Conservation (phyloP, 1,140 invertebrate species). For the Calephelis virginiensis region DNA sequence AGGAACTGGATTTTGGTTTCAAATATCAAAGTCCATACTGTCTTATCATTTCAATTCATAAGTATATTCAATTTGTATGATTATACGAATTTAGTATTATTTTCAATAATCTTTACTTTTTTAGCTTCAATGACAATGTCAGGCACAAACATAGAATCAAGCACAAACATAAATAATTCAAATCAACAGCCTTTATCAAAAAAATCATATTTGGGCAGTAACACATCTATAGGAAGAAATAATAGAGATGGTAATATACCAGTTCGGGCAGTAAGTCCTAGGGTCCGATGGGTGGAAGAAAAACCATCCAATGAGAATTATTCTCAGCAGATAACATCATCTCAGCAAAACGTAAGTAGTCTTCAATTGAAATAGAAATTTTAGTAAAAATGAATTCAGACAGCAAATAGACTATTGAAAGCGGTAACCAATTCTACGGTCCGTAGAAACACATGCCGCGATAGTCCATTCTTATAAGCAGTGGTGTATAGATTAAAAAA, state of each 20-base stretch:
- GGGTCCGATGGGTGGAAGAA: conserved; percentile 74
- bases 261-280: conserved; percentile 73
- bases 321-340: conserved; percentile 60
- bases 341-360: conserved; percentile 69
- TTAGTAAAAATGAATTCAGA: not conserved
- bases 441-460: no score
- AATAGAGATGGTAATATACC: conserved; percentile 73
- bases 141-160: conserved; percentile 66
- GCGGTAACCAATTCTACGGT: no score
- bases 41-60: conserved; percentile 10
- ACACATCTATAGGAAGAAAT: conserved; percentile 68
- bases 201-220: conserved; percentile 75
- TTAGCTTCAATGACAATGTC: conserved; percentile 78
- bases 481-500: no score
- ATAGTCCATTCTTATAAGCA: no score
- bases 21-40: not conserved
- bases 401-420: no score
- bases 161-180: conserved; percentile 45
- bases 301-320: conserved; percentile 60
- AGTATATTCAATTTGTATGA: conserved; percentile 8
- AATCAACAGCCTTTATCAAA: conserved; percentile 74
- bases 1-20: conserved; percentile 17
- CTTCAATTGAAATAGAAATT: no score
- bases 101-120: conserved; percentile 31
- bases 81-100: conserved; percentile 18